These are phyloP conservation scores for Heteromurus nitidus DNA, from an alignment of 2,888 invertebrate species.

Conservation along the genomic window DNA sequence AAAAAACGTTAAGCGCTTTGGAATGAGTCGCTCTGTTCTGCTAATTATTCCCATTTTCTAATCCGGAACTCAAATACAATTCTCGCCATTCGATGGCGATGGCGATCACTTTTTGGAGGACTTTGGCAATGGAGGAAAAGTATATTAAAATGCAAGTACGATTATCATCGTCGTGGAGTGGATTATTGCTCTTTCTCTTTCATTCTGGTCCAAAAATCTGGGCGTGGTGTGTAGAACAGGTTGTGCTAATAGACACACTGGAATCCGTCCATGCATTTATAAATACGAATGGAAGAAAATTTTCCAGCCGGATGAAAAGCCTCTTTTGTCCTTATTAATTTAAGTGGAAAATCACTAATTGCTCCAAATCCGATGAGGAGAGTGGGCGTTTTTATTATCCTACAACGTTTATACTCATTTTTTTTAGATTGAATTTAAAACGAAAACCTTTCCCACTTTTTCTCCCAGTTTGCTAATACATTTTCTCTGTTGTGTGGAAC, in stretches of 20 bases:
- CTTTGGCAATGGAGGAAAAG: conserved; percentile 24
- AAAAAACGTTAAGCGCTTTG: not conserved
- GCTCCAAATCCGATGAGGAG: not conserved
- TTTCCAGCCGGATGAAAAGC: not conserved
- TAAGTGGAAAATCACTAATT: conserved; percentile 48
- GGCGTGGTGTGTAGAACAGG: not conserved
- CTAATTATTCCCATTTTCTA: conserved; percentile 6
- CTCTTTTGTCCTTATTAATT: conserved; percentile 10
- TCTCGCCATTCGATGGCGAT: not conserved
- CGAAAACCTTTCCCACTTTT: too few relatives aligned
- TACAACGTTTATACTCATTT: not conserved
- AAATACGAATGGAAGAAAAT: not conserved
- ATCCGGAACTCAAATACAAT: conserved; percentile 5
- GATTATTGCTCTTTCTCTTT: conserved; percentile 1
- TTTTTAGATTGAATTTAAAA: too few relatives aligned
- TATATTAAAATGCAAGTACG: conserved; percentile 18
- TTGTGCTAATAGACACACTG: conserved; percentile 28
- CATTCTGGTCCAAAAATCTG: not conserved
- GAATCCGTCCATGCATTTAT: conserved; percentile 29
- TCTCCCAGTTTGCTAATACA: too few relatives aligned
- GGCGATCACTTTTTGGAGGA: not conserved
- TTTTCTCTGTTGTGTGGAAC: too few relatives aligned
- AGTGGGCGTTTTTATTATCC: conserved; percentile 14
- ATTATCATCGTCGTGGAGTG: not conserved
- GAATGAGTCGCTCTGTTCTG: conserved; percentile 6